Evolutionary conservation across 2,113 vertebrate genomes (phyloP), one percentile per base, ranked within the genome.

Genomic region (Caloenas nicobarica): DNA sequence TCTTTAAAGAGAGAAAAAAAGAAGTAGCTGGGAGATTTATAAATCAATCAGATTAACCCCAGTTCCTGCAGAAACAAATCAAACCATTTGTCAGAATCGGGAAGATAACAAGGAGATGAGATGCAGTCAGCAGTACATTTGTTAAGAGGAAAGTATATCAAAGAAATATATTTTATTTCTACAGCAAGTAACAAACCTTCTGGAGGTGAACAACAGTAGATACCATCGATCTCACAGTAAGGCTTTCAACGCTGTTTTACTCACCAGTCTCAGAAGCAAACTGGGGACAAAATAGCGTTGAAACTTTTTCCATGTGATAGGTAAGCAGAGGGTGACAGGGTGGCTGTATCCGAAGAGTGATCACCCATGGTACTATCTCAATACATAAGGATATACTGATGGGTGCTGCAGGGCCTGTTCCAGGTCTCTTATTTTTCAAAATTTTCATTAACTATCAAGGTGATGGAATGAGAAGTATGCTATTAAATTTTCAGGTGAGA

Each of bases 71-170:
- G 96, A 95, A 96, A 94, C 64, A 97, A 95, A 88, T 89, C 83
- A 95, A 95, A 91, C 73, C 73, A 84, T 93, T 96, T 93, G 92
- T 92, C 95, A 95, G 91, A 84, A 92, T 92, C 73, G 60, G 48
- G 65, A 87, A 40, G 86, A 96, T 84, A 97, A 92, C 69, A 84
- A 76, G 80, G 42, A 96, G 83, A 86, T 86, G 89, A 96, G 92
- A 95, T 91, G 91, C 77, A 95, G 86, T 23, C 9, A 11, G 73
- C 2, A 2, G 91, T 65, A 84, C 42, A 84, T 89, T 81, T 93
- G 61, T 95, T 92, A 95, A 91, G 73, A 72, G 28, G 34, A 81
- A 89, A 81, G 29, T 69, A 61, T 31, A 40, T 11, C 61, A 87
- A 74, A 71, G 34, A 84, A 78, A 79, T 28, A 38, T 34, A 74